These are phyloP conservation scores for Meghimatium bilineatum DNA, from an alignment of 2,888 invertebrate species.

Conservation along the genomic window DNA sequence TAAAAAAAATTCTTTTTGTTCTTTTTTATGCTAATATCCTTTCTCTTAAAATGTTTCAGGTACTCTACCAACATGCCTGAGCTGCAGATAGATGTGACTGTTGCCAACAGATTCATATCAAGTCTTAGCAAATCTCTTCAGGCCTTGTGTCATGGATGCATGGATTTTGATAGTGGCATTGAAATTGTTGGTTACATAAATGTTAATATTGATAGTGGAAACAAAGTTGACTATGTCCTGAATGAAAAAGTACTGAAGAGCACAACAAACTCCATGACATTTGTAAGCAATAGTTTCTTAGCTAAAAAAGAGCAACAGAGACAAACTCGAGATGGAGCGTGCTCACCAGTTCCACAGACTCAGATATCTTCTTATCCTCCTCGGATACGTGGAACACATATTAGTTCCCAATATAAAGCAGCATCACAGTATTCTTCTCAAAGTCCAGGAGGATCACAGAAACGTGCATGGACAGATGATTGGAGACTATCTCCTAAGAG, in stretches of 20 bases:
- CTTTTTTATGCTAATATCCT: neutral
- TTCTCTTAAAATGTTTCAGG: neutral
- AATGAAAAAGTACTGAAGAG: slow-evolving; percentile 51
- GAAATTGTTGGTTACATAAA: slow-evolving; percentile 52
- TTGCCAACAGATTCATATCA: slow-evolving; percentile 50
- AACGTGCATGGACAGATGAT: slow-evolving; percentile 30
- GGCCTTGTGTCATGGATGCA: slow-evolving; percentile 51
- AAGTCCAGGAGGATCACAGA: slow-evolving; percentile 28
- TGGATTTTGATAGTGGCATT: slow-evolving; percentile 52
- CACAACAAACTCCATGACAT: slow-evolving; percentile 51
- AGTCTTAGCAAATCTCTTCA: slow-evolving; percentile 52
- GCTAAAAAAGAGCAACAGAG: slow-evolving; percentile 43
- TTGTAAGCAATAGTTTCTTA: slow-evolving; percentile 52
- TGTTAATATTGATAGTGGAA: slow-evolving; percentile 47
- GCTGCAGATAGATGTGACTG: slow-evolving; percentile 46
- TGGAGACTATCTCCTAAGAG: slow-evolving; percentile 30
- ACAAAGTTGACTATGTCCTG: slow-evolving; percentile 51
- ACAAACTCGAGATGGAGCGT: slow-evolving; percentile 35
- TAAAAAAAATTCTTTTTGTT: neutral
- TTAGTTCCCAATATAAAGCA: slow-evolving; percentile 3
- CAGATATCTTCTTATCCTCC: neutral
- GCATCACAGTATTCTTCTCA: slow-evolving; percentile 17
- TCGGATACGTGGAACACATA: slow-evolving; percentile 13
- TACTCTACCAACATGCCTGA: slow-evolving; percentile 37
- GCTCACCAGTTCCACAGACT: slow-evolving; percentile 31